These are phyloP conservation scores for Watsonalla cultraria DNA, from an alignment of 2,888 invertebrate species.

Conservation along the genomic window DNA sequence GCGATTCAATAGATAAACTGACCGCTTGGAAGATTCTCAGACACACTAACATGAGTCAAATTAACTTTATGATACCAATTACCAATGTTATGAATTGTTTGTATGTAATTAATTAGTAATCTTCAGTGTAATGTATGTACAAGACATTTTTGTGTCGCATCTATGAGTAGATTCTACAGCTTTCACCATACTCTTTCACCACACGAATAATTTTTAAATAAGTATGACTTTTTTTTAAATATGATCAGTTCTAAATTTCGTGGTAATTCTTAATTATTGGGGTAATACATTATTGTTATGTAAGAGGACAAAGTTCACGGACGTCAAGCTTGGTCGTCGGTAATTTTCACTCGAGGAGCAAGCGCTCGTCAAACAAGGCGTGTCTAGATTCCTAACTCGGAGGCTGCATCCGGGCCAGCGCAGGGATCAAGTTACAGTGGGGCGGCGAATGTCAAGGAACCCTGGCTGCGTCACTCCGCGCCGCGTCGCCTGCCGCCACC, in stretches of 20 bases:
- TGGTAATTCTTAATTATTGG: not conserved
- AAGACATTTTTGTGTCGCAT: too few relatives aligned
- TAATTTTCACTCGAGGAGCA: slow-evolving; percentile 51
- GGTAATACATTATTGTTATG: slow-evolving; percentile 42
- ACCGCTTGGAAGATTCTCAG: not conserved
- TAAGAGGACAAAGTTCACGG: slow-evolving; percentile 68
- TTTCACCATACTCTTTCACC: not conserved
- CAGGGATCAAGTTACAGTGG: slow-evolving; percentile 61
- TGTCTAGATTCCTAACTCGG: slow-evolving; percentile 67
- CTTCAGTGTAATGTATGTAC: too few relatives aligned
- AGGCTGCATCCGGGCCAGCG: slow-evolving; percentile 75
- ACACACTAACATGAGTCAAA: not conserved
- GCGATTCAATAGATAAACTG: slow-evolving; percentile 35
- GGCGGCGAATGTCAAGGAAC: slow-evolving; percentile 77
- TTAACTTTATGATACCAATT: not conserved
- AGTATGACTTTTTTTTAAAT: not conserved
- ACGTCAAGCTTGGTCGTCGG: slow-evolving; percentile 40
- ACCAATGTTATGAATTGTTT: too few relatives aligned
- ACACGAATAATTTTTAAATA: not conserved
- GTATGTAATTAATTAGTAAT: too few relatives aligned
- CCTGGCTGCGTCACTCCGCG: slow-evolving; percentile 35
- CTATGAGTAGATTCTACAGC: too few relatives aligned
- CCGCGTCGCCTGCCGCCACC: slow-evolving; percentile 13
- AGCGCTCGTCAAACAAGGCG: slow-evolving; percentile 56
- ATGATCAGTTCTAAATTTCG: not conserved